These are phyloP conservation scores for Stramonita haemastoma DNA, from an alignment of 2,888 invertebrate species.

Conservation along the genomic window DNA sequence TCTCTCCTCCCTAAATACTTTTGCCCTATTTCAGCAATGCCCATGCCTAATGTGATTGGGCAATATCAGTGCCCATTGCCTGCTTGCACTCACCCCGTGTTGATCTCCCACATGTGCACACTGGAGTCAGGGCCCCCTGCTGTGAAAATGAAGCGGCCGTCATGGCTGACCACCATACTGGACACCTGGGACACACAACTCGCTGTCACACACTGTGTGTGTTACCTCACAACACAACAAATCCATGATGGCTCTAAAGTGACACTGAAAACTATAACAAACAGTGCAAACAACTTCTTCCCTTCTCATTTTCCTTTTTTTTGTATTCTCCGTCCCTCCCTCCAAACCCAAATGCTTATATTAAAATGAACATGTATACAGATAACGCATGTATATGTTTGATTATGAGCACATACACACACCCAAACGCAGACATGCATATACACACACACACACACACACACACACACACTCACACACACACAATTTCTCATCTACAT, in stretches of 20 bases:
- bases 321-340: no score
- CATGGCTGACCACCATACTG: slow-evolving; percentile 77
- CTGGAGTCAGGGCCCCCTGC: slow-evolving; percentile 80
- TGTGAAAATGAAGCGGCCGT: slow-evolving; percentile 81
- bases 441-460: neutral
- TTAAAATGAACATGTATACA: neutral
- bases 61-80: no score
- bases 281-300: neutral
- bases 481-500: no score
- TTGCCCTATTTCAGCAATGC: neutral
- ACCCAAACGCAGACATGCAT: neutral
- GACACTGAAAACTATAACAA: no score
- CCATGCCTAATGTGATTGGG: neutral
- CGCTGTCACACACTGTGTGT: neutral
- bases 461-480: neutral
- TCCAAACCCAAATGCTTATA: neutral
- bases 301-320: neutral
- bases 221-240: no score
- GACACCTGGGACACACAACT: slow-evolving; percentile 60
- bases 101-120: slow-evolving; percentile 82
- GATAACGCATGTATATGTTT: neutral
- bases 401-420: neutral
- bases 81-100: slow-evolving; percentile 78
- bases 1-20: no score
- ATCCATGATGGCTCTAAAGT: neutral